These are phyloP conservation scores for Labrus mixtus DNA, from an alignment of 2,113 vertebrate genomes.

Conservation along the genomic window DNA sequence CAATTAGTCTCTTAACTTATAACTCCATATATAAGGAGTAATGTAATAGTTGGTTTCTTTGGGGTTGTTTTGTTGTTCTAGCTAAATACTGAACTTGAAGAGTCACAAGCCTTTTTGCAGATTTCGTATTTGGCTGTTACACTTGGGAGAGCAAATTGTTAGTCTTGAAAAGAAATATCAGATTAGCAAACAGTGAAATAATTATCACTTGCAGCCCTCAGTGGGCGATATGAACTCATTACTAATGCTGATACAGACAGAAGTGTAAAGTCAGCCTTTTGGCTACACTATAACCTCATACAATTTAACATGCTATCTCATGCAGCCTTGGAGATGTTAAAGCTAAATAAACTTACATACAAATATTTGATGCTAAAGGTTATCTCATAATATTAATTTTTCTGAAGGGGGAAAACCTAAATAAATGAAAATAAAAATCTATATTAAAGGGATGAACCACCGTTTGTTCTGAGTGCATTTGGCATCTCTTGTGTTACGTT, in stretches of 20 bases:
- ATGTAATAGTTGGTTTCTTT: not conserved
- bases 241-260: not conserved
- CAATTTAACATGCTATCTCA: not conserved
- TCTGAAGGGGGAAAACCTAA: too few relatives aligned
- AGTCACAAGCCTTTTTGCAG: too few relatives aligned
- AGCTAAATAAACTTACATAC: too few relatives aligned
- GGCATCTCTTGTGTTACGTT: too few relatives aligned
- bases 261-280: not conserved
- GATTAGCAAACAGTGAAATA: not conserved
- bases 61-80: not conserved
- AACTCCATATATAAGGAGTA: not conserved
- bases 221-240: not conserved
- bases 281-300: not conserved
- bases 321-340: not conserved
- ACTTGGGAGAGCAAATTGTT: not conserved
- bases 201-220: not conserved
- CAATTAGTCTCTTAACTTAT: not conserved
- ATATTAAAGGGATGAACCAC: too few relatives aligned
- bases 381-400: too few relatives aligned
- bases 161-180: not conserved
- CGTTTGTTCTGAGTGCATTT: too few relatives aligned
- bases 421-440: too few relatives aligned
- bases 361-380: too few relatives aligned
- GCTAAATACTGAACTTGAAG: not conserved
- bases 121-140: not conserved